Percentiles rank a stretch among this genome's conserved stretches.
phyloP scores from a whole-genome alignment of 2,888 invertebrate species.

The Xestia rhomboidea region DNA sequence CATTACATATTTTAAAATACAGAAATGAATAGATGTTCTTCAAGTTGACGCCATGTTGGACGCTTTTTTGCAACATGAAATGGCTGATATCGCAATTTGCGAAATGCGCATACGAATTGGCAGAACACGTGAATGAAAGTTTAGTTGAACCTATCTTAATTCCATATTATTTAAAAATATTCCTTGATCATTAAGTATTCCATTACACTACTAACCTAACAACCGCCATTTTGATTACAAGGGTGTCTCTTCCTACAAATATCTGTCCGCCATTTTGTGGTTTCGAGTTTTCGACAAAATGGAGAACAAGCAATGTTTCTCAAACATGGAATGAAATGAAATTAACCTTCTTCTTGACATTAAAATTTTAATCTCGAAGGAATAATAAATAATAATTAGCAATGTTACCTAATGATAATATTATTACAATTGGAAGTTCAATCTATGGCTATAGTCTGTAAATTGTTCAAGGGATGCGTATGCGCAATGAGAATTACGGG shows the following conservation, averaged over 20 bases:
- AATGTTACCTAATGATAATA: constrained; percentile 78
- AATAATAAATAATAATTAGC: constrained; percentile 85
- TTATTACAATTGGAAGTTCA: constrained; percentile 79
- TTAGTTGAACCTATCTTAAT: neutral
- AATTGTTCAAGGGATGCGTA: constrained; percentile 85
- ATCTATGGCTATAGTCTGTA: constrained; percentile 89
- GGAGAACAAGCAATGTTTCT: constrained; percentile 26
- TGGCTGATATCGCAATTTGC: constrained; percentile 1
- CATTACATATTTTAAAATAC: neutral
- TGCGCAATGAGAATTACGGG: constrained; percentile 87
- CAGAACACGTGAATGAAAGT: neutral
- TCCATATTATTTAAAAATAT: constrained; percentile 31
- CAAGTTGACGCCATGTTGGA: constrained; percentile 22
- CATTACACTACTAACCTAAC: neutral
- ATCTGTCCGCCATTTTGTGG: constrained; percentile 50
- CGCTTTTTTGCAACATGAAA: constrained; percentile 20
- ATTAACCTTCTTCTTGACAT: constrained; percentile 75
- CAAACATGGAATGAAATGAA: constrained; percentile 67
- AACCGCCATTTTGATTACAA: constrained; percentile 27
- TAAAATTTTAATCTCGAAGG: constrained; percentile 81
- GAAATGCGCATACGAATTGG: constrained; percentile 37
- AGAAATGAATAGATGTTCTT: neutral
- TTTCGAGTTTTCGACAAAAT: constrained; percentile 50
- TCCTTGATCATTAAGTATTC: neutral
- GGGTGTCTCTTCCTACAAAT: neutral